Base-by-base conservation (phyloP, 2,888 invertebrate genomes). In the Lepidochitona cinerea region DNA sequence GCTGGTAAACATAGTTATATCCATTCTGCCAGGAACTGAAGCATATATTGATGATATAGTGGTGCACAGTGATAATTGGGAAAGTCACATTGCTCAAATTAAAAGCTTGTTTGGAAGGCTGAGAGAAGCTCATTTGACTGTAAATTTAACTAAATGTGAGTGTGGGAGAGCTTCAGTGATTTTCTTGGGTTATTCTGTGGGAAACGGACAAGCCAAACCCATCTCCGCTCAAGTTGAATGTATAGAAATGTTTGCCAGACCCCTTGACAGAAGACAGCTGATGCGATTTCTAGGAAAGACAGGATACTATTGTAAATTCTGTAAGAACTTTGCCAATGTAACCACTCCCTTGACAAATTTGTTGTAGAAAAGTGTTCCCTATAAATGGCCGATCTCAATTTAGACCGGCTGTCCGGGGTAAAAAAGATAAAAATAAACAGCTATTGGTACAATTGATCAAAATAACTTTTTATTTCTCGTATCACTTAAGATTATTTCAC, bases 351-450 rank as follows among this genome's bases (percentile, higher is more conserved):
- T 76, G 14, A 78, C 74, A n/a, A 18, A 53, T 23, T 64, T 75
- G 32, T 36, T 72, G 14, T n/a, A 71, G 68, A 71, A 78, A 64
- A 68, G 66, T 23, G 49, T 18, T 2, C 68, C 70, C 37, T 88
- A 82, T 65, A 36, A 73, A 7, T 89, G 88, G 88, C 73, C 72
- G 4, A 72, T n/a, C n/a, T n/a, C n/a, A n/a, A n/a, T n/a, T n/a
- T n/a, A n/a, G n/a, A n/a, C n/a, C n/a, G n/a, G n/a, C n/a, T n/a
- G n/a, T n/a, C n/a, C n/a, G n/a, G n/a, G n/a, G n/a, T n/a, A n/a
- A n/a, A n/a, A n/a, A n/a, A n/a, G n/a, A n/a, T n/a, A n/a, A n/a
- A n/a, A n/a, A n/a, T n/a, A n/a, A n/a, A n/a, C n/a, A n/a, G n/a
- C n/a, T n/a, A n/a, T n/a, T n/a, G n/a, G n/a, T n/a, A n/a, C n/a